phyloP scores from a whole-genome alignment of 1,140 invertebrate species.

The Orussus abietinus region DNA sequence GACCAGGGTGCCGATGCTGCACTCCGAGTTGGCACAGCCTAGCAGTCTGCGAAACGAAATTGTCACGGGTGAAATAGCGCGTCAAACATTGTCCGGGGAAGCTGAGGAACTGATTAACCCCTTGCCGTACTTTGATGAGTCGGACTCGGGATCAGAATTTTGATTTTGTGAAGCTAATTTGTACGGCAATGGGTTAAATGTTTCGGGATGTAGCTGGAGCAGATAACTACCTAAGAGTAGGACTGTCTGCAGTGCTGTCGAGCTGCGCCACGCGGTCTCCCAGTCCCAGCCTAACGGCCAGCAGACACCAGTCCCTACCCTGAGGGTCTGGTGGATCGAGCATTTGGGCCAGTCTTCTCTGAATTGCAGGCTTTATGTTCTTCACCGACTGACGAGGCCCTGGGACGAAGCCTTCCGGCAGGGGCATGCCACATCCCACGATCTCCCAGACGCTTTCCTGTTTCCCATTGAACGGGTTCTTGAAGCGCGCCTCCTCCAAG shows the following conservation, averaged over 20 bases:
- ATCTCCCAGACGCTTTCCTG: conserved; percentile 67
- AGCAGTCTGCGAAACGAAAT: conserved; percentile 31
- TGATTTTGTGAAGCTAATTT: too few species aligned
- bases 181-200: too few species aligned
- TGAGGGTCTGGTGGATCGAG: conserved; percentile 76
- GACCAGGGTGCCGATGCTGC: conserved; percentile 41
- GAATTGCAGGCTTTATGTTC: conserved; percentile 48
- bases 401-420: conserved; percentile 43
- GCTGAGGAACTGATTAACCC: too few species aligned
- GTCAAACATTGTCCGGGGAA: too few species aligned
- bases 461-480: conserved; percentile 59
- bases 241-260: conserved; percentile 46
- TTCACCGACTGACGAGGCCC: conserved; percentile 43
- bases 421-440: conserved; percentile 61
- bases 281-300: conserved; percentile 69
- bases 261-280: conserved; percentile 48
- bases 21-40: conserved; percentile 39
- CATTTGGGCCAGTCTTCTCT: conserved; percentile 58
- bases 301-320: conserved; percentile 79
- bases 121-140: too few species aligned
- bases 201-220: too few species aligned
- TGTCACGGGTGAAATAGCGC: background rate
- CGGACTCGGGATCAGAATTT: too few species aligned
- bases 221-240: conserved; percentile 46
- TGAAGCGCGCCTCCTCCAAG: conserved; percentile 51